Percentiles rank a stretch among this genome's conserved stretches.
phyloP scores from a whole-genome alignment of 2,113 vertebrate species.

The Mesoclemmys tuberculata region DNA sequence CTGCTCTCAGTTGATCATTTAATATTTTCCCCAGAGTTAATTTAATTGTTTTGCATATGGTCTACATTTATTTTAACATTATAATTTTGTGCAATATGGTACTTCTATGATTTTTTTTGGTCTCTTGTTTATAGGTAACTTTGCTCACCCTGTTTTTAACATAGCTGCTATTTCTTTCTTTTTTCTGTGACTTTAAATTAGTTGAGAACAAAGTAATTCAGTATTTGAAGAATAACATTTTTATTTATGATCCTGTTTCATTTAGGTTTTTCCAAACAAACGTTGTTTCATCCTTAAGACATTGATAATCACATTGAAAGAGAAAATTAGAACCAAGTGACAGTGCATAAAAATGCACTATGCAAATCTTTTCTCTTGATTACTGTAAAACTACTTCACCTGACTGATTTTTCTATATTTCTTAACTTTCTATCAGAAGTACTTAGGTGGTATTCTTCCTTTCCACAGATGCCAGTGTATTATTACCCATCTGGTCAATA shows the following conservation, averaged over 20 bases:
- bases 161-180: background rate
- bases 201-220: background rate
- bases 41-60: background rate
- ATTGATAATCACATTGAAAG: background rate
- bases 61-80: background rate
- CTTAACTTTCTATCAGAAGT: background rate
- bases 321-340: background rate
- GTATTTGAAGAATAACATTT: background rate
- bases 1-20: background rate
- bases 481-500: slow-evolving; percentile 90
- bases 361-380: background rate
- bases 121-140: background rate
- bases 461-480: slow-evolving; percentile 88
- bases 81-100: background rate
- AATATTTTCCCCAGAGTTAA: background rate
- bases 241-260: background rate
- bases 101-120: background rate
- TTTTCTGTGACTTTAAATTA: background rate
- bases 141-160: background rate
- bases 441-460: slow-evolving; percentile 20
- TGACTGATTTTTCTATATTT: background rate
- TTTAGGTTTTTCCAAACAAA: background rate
- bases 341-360: background rate
- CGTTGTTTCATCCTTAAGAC: background rate
- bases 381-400: background rate